Evolutionary conservation across 2,888 invertebrate genomes (phyloP).

Genomic region (Mythimna ferrago): DNA sequence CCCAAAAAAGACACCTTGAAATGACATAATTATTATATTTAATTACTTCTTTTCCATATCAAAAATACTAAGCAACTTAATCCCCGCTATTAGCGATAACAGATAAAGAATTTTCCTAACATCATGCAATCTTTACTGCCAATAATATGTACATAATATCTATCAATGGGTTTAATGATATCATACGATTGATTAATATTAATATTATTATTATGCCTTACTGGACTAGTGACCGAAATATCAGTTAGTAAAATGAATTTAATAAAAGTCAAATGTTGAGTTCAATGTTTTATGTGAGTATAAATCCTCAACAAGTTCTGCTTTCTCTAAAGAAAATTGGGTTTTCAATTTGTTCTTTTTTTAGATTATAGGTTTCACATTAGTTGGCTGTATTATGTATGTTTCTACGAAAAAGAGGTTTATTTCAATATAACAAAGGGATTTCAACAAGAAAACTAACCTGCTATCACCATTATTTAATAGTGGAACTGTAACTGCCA

Average conservation of each 20-base stretch:
- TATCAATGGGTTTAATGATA: conserved; percentile 24
- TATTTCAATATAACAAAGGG: too few relatives aligned
- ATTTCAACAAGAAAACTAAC: too few relatives aligned
- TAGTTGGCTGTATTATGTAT: too few relatives aligned
- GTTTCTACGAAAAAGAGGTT: too few relatives aligned
- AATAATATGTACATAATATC: conserved; percentile 31
- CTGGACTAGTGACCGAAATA: conserved; percentile 41
- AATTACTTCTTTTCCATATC: not conserved
- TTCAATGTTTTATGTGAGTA: not conserved
- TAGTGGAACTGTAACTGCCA: too few relatives aligned
- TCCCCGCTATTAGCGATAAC: conserved; percentile 20
- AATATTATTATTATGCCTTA: too few relatives aligned
- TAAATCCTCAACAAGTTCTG: too few relatives aligned
- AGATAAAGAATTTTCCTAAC: conserved; percentile 12
- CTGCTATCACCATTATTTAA: too few relatives aligned
- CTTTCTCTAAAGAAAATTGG: too few relatives aligned
- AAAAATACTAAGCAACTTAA: conserved; percentile 25
- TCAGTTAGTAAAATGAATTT: not conserved
- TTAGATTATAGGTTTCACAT: too few relatives aligned
- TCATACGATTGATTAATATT: conserved; percentile 26
- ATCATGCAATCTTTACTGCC: conserved; percentile 39
- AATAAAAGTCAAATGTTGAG: conserved; percentile 5
- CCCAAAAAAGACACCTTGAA: not conserved
- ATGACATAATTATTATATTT: not conserved
- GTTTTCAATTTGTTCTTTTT: too few relatives aligned